phyloP scores from a whole-genome alignment of 2,888 invertebrate species.

The Drosophila sordidula region DNA sequence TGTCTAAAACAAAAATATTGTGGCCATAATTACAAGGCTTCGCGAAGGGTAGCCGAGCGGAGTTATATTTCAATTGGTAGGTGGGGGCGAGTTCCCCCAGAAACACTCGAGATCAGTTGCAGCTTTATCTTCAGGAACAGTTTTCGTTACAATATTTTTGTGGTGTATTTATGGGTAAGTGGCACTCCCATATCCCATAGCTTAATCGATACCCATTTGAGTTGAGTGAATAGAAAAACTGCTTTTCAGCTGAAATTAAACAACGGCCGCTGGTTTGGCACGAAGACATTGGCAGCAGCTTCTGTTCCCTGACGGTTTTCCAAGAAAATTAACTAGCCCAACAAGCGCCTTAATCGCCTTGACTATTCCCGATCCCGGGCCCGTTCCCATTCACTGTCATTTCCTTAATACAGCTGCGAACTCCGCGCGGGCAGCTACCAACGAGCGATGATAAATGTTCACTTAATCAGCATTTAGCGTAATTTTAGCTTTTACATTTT shows the following conservation, averaged over 20 bases:
- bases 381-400: slow-evolving; percentile 42
- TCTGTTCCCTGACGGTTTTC: slow-evolving; percentile 71
- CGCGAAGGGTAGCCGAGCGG: no score
- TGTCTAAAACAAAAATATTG: no score
- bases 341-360: slow-evolving; percentile 22
- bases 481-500: slow-evolving; percentile 84
- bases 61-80: no score
- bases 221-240: slow-evolving; percentile 53
- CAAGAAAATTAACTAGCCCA: slow-evolving; percentile 79
- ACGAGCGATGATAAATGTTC: slow-evolving; percentile 84
- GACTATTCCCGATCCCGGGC: neutral
- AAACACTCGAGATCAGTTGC: no score
- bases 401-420: slow-evolving; percentile 73
- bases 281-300: slow-evolving; percentile 46
- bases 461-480: slow-evolving; percentile 85
- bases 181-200: slow-evolving; percentile 2
- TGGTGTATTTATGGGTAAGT: neutral
- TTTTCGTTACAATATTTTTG: no score
- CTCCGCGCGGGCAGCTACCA: slow-evolving; percentile 41
- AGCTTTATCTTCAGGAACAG: no score
- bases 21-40: no score
- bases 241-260: slow-evolving; percentile 50
- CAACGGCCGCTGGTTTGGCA: slow-evolving; percentile 22
- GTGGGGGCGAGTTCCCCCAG: no score
- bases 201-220: slow-evolving; percentile 33